Evolutionary conservation across 2,888 invertebrate genomes (phyloP).

Genomic region (Buathra laborator): DNA sequence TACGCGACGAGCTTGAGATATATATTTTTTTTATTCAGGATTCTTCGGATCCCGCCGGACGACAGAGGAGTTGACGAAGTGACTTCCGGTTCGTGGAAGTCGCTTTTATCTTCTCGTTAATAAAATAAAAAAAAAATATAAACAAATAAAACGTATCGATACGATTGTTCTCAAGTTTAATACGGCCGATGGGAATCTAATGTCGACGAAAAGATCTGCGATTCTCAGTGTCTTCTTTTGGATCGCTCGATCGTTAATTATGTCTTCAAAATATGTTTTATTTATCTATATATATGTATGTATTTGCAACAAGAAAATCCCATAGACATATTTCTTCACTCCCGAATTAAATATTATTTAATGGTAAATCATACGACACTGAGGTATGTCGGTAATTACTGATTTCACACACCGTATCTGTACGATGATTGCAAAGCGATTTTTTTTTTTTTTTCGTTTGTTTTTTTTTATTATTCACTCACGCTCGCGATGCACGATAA

Average conservation of each 20-base stretch:
- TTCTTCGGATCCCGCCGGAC: slow-evolving; percentile 21
- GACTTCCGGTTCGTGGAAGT: slow-evolving; percentile 25
- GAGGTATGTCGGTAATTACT: slow-evolving; percentile 2
- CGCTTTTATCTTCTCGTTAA: not conserved
- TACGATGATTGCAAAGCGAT: slow-evolving; percentile 40
- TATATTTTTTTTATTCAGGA: not conserved
- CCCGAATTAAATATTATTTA: not conserved
- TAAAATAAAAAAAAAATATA: not conserved
- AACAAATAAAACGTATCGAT: not conserved
- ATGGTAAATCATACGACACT: slow-evolving; percentile 34
- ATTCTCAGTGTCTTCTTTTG: slow-evolving; percentile 53
- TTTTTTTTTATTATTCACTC: slow-evolving; percentile 27
- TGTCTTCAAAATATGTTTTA: slow-evolving; percentile 36
- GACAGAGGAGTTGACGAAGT: not conserved
- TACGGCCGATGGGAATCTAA: not conserved
- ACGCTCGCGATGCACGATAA: slow-evolving; percentile 52
- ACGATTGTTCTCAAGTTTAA: not conserved
- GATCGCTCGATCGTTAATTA: slow-evolving; percentile 58
- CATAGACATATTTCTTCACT: not conserved
- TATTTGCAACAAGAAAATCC: not conserved
- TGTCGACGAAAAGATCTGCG: not conserved
- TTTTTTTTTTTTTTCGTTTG: slow-evolving; percentile 21
- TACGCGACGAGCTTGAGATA: not conserved
- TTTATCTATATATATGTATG: not conserved
- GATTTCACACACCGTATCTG: slow-evolving; percentile 13